Evolutionary conservation across 2,113 vertebrate species (phyloP).

Genomic region (Eclectus roratus): DNA sequence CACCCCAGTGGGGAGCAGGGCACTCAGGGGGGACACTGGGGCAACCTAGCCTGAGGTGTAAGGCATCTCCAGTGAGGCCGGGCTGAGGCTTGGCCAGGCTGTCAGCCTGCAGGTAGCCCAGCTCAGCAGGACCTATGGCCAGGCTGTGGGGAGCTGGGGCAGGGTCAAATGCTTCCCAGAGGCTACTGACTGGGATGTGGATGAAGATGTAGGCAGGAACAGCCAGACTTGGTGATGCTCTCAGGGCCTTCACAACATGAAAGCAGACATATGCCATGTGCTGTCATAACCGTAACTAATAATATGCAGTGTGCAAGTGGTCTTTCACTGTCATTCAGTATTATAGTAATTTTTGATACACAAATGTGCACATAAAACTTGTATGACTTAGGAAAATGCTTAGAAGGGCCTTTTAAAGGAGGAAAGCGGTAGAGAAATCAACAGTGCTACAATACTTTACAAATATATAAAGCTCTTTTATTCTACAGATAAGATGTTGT

Average conservation of each 20-base stretch:
- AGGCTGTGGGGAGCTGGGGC: background rate
- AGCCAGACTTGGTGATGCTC: background rate
- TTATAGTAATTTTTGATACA: background rate
- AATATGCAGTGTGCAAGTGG: background rate
- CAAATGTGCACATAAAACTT: background rate
- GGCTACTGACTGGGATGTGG: background rate
- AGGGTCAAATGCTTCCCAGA: background rate
- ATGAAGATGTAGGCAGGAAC: background rate
- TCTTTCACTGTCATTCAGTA: background rate
- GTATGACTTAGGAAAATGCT: background rate
- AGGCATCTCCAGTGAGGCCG: accelerated
- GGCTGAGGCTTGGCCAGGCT: background rate
- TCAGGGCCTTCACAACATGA: background rate
- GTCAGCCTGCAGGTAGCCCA: background rate
- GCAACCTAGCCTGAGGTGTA: background rate
- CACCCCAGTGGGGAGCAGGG: accelerated
- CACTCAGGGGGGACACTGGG: background rate
- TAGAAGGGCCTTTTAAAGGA: background rate
- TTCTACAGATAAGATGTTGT: background rate
- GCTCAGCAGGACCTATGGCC: accelerated
- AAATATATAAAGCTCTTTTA: background rate
- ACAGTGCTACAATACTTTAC: background rate
- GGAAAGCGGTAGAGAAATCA: background rate
- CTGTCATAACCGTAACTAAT: background rate
- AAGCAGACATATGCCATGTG: background rate